Evolutionary conservation across 2,888 invertebrate species (phyloP).

Genomic region (Campaea margaritaria): DNA sequence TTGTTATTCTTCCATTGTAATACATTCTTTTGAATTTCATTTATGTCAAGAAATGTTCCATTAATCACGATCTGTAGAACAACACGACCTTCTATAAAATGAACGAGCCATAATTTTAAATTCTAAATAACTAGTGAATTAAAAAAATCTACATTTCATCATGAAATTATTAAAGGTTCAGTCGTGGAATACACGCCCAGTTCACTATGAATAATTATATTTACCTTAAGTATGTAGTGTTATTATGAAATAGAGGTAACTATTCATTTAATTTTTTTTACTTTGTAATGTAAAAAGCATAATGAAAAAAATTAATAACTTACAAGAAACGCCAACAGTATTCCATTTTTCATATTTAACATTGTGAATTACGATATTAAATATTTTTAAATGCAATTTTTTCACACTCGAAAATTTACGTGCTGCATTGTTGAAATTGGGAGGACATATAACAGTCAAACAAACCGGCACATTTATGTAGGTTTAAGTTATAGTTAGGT

Average conservation of each 20-base stretch:
- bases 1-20: slow-evolving; percentile 75
- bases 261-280: too few relatives aligned
- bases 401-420: not conserved
- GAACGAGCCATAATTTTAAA: too few relatives aligned
- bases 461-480: not conserved
- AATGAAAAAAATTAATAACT: slow-evolving; percentile 18
- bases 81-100: slow-evolving; percentile 8
- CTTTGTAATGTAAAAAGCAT: too few relatives aligned
- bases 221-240: too few relatives aligned
- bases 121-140: too few relatives aligned
- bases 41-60: slow-evolving; percentile 70
- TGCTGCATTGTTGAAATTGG: slow-evolving; percentile 7
- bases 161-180: too few relatives aligned
- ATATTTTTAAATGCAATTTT: not conserved
- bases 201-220: too few relatives aligned
- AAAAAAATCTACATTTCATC: too few relatives aligned
- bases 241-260: too few relatives aligned
- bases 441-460: slow-evolving; percentile 1
- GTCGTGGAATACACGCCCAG: too few relatives aligned
- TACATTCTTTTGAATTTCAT: slow-evolving; percentile 73
- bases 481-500: too few relatives aligned
- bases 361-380: slow-evolving; percentile 35
- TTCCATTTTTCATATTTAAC: slow-evolving; percentile 53
- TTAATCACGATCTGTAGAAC: slow-evolving; percentile 66
- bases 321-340: slow-evolving; percentile 64